phyloP scores from a whole-genome alignment of 2,113 vertebrate species.

The Salvator merianae region DNA sequence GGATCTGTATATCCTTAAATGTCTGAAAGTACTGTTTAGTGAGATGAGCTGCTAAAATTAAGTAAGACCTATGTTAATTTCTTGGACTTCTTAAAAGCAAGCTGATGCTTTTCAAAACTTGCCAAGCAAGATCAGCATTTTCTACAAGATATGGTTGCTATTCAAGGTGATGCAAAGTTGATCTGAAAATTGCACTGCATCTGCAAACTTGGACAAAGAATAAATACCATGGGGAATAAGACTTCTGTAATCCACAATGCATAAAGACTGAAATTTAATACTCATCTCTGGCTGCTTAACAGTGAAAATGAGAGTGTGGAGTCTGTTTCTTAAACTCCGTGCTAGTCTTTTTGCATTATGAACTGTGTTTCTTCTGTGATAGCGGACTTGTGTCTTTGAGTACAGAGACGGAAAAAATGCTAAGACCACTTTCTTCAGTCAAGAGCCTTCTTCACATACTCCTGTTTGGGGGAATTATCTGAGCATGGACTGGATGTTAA shows the following conservation, averaged over 20 bases:
- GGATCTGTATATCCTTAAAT: background rate
- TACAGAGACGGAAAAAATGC: too few relatives aligned
- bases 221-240: constrained; percentile 58
- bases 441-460: too few relatives aligned
- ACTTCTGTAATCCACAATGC: constrained; percentile 47
- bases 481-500: too few relatives aligned
- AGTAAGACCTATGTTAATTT: constrained; percentile 55
- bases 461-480: too few relatives aligned
- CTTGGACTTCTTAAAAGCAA: constrained; percentile 49
- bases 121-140: constrained; percentile 59
- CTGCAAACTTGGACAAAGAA: constrained; percentile 59
- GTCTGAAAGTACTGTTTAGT: constrained; percentile 43
- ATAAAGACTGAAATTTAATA: constrained; percentile 56
- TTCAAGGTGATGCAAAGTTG: constrained; percentile 57
- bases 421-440: too few relatives aligned
- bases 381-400: too few relatives aligned
- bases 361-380: background rate
- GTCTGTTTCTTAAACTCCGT: background rate
- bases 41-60: constrained; percentile 42
- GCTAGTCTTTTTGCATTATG: constrained; percentile 20
- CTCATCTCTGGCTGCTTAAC: constrained; percentile 55
- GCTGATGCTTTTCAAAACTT: constrained; percentile 49
- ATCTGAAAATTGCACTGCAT: constrained; percentile 67
- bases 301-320: constrained; percentile 31
- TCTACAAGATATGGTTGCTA: constrained; percentile 38